Evolutionary conservation across 2,113 vertebrate genomes (phyloP).

Genomic region (Halichoerus grypus): DNA sequence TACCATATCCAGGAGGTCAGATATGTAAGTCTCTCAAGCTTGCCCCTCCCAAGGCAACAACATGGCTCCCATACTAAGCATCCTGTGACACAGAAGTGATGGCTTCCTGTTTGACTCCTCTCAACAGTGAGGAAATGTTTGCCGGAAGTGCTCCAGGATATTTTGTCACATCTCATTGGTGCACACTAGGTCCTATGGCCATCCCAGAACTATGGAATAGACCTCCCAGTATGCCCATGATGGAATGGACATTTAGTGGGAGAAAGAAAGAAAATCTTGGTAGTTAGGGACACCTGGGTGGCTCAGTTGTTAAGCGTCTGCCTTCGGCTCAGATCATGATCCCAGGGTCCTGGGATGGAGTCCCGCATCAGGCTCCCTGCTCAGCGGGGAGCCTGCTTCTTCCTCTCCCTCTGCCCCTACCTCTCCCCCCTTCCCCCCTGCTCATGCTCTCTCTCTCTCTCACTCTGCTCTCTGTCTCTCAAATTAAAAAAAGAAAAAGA

Average conservation of each 20-base stretch:
- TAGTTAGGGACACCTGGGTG: neutral
- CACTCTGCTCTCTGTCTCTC: neutral
- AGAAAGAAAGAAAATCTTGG: conserved; percentile 2
- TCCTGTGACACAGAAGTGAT: neutral
- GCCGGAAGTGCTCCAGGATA: neutral
- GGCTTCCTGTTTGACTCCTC: neutral
- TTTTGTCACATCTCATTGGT: neutral
- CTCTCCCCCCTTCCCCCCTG: neutral
- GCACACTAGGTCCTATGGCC: neutral
- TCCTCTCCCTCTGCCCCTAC: neutral
- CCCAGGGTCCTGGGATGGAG: neutral
- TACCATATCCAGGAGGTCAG: neutral
- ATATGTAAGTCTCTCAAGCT: neutral
- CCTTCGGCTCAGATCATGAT: neutral
- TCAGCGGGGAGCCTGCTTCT: neutral
- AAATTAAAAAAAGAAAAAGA: neutral
- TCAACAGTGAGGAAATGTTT: neutral
- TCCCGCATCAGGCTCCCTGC: neutral
- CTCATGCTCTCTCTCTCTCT: neutral
- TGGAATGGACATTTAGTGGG: neutral
- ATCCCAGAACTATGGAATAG: neutral
- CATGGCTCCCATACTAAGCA: neutral
- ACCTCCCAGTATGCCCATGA: neutral
- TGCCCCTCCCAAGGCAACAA: neutral
- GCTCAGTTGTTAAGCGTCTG: neutral